Percentiles rank a stretch among this genome's conserved stretches.
These are phyloP conservation scores for Parnassius apollo DNA, from an alignment of 2,888 invertebrate genomes.

Conservation along the genomic window DNA sequence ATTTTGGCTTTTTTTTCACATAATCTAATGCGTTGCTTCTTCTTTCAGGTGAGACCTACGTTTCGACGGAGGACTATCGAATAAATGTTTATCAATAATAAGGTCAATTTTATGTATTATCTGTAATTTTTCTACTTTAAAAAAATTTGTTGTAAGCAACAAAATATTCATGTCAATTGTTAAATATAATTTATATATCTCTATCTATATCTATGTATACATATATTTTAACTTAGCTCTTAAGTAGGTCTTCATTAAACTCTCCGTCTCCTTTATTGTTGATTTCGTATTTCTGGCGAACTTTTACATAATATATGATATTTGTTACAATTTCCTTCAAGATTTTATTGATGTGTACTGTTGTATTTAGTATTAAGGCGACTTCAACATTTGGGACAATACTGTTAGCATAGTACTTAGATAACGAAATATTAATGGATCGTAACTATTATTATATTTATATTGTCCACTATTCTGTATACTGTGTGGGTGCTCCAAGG, in stretches of 20 bases:
- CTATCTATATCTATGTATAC: too few species aligned
- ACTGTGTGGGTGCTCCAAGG: slow-evolving; percentile 38
- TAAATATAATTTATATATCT: slow-evolving; percentile 15
- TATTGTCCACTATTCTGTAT: slow-evolving; percentile 30
- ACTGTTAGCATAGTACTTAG: slow-evolving; percentile 42
- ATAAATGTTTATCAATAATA: slow-evolving; percentile 18
- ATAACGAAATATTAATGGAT: slow-evolving; percentile 28
- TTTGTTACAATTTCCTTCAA: slow-evolving; percentile 36
- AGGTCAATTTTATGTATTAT: slow-evolving; percentile 15
- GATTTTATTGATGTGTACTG: slow-evolving; percentile 35
- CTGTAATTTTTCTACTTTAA: slow-evolving; percentile 19
- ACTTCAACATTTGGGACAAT: slow-evolving; percentile 51
- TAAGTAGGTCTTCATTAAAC: slow-evolving; percentile 26
- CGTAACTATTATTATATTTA: slow-evolving; percentile 21
- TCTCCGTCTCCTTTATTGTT: slow-evolving; percentile 27
- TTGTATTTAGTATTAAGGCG: slow-evolving; percentile 47
- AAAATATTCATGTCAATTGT: slow-evolving; percentile 36
- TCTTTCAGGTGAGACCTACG: slow-evolving; percentile 8
- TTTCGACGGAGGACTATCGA: slow-evolving; percentile 2
- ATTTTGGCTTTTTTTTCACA: too few species aligned
- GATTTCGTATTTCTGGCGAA: slow-evolving; percentile 23
- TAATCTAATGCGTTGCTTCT: neutral
- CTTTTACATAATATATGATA: slow-evolving; percentile 26
- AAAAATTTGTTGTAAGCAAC: slow-evolving; percentile 4
- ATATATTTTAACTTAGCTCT: neutral